Base-by-base conservation (phyloP, 2,113 vertebrate species). In the Noctilio leporinus region DNA sequence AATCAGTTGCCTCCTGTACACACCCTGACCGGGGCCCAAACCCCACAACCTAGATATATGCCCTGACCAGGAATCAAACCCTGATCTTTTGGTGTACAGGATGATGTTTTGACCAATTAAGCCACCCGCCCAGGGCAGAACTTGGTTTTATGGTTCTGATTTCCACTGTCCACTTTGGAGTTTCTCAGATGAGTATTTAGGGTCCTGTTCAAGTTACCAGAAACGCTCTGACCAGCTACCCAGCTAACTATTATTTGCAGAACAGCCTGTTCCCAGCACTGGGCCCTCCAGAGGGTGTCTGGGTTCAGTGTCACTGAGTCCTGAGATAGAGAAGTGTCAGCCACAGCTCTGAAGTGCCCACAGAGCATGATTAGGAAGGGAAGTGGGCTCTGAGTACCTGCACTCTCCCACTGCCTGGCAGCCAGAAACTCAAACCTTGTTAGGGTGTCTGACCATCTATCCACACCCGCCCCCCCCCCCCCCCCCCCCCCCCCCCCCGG, bases 391-490 rank as follows among this genome's bases (percentile, higher is more conserved):
- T n/a, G 72, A 57, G 45, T 38, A 2, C 45, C 12, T 26, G 19
- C 28, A 14, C 17, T 55, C 62, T 38, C n/a, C 20, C 33, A 14
- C 43, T 26, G 57, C 16, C 28, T 14, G 12, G 14, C 12, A 19
- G 17, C 28, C 1, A 7, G 26, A 26, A 86, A 28, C 19, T 26
- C 16, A 49, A 33, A 19, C 7, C 65, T 33, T 26, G 0, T 22
- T 4, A 30, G 35, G 6, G 11, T 38, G 55, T 83, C 75, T 14
- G 14, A 12, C 24, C 38, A 49, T 20, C 16, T 47, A 20, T 45
- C 5, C 10, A 11, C 10, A 3, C 6, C 2, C 1, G 9, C 53
- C 22, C 64, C 33, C 4, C 10, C 15, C 10, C 3, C 6, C 2
- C 1, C 11, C 53, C 22, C 64, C 33, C 4, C 19, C 6, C 12